phyloP scores from a whole-genome alignment of 2,888 invertebrate species.

The Dromius quadrimaculatus region DNA sequence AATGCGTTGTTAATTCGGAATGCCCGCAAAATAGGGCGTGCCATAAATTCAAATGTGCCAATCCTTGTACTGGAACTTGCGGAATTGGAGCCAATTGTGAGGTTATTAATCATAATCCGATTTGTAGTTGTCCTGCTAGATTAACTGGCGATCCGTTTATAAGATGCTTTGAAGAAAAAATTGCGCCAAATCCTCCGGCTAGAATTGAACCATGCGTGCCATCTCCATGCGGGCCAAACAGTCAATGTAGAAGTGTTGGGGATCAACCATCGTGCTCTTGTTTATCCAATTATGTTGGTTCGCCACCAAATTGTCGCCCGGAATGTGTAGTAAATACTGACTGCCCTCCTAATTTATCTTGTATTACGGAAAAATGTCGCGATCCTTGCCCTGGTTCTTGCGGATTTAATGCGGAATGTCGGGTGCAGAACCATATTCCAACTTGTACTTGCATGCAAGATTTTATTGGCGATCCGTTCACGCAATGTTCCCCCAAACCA shows the following conservation, averaged over 20 bases:
- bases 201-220: constrained; percentile 71
- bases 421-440: constrained; percentile 78
- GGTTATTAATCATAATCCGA: constrained; percentile 82
- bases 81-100: constrained; percentile 79
- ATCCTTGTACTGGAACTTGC: constrained; percentile 82
- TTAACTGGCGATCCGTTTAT: constrained; percentile 83
- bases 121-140: constrained; percentile 77
- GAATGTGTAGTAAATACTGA: constrained; percentile 79
- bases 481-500: constrained; percentile 69
- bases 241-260: constrained; percentile 72
- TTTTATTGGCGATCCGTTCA: constrained; percentile 78
- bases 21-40: constrained; percentile 80
- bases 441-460: constrained; percentile 73
- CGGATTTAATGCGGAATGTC: constrained; percentile 78
- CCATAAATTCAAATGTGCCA: constrained; percentile 79
- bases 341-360: constrained; percentile 75
- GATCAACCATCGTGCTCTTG: constrained; percentile 78
- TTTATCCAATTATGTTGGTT: constrained; percentile 75
- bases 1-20: constrained; percentile 82
- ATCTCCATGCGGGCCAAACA: constrained; percentile 75
- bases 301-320: constrained; percentile 83
- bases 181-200: constrained; percentile 59
- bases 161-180: constrained; percentile 70
- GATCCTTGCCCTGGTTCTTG: constrained; percentile 81
- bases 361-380: constrained; percentile 78